phyloP scores from a whole-genome alignment of 2,113 vertebrate species.

The Spilogale gracilis region DNA sequence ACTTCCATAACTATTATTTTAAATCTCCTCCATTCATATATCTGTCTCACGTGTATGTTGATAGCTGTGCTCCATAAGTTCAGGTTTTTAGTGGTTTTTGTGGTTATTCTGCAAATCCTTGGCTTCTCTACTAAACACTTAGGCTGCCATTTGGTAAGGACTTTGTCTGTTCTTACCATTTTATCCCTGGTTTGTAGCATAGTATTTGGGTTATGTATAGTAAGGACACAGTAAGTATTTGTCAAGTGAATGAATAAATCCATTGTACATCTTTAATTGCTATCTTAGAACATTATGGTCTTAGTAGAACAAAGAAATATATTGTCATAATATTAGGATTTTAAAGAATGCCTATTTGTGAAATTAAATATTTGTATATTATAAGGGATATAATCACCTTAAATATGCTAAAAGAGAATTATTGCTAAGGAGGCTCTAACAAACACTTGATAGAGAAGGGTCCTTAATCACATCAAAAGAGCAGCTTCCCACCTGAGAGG shows the following conservation, averaged over 20 bases:
- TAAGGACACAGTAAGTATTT: conserved; percentile 41
- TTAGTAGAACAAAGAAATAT: conserved; percentile 32
- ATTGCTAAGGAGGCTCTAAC: conserved; percentile 1
- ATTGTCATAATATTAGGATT: background rate
- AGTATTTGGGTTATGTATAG: background rate
- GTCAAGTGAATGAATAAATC: conserved; percentile 22
- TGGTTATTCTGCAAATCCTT: conserved; percentile 17
- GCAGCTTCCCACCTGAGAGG: background rate
- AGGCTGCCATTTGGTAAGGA: background rate
- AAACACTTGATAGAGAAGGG: conserved; percentile 7
- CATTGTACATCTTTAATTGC: background rate
- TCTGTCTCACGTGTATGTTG: background rate
- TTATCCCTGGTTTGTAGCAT: background rate
- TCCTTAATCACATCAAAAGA: background rate
- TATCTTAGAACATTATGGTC: background rate
- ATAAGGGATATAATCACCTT: background rate
- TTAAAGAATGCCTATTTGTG: conserved; percentile 20
- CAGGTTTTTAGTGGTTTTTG: background rate
- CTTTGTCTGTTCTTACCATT: background rate
- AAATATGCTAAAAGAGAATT: conserved; percentile 15
- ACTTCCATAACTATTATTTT: conserved; percentile 9
- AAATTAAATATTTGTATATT: conserved; percentile 55
- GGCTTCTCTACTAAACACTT: background rate
- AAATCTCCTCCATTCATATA: background rate
- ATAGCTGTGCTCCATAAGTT: conserved; percentile 23